Conservation (phyloP, 1,140 invertebrate genomes). For the Acarapis woodi region DNA sequence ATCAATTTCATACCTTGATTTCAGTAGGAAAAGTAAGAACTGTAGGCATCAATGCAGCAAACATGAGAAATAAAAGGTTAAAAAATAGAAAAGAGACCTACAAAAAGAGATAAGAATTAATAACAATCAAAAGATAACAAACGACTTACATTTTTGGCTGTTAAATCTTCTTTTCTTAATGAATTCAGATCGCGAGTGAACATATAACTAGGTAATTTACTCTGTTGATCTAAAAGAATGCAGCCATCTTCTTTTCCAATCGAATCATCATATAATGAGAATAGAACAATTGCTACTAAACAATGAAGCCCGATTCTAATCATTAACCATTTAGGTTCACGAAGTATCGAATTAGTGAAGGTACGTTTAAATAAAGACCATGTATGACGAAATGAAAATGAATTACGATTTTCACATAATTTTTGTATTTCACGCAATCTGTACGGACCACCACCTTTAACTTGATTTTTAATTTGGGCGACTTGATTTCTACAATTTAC, state of each 20-base stretch:
- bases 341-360: not conserved
- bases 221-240: not conserved
- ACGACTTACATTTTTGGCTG: too few species aligned
- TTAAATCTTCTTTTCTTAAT: too few species aligned
- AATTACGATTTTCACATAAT: slow-evolving; percentile 1
- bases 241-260: slow-evolving; percentile 1
- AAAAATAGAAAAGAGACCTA: slow-evolving; percentile 4
- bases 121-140: too few species aligned
- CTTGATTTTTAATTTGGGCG: too few species aligned
- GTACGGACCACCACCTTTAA: not conserved
- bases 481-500: too few species aligned
- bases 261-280: not conserved
- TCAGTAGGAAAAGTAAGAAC: slow-evolving; percentile 11
- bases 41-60: slow-evolving; percentile 1
- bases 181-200: too few species aligned
- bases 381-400: not conserved
- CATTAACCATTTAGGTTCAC: slow-evolving; percentile 1
- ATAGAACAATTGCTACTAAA: slow-evolving; percentile 1
- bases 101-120: too few species aligned
- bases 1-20: too few species aligned
- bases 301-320: slow-evolving; percentile 1
- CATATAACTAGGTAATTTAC: too few species aligned
- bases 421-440: not conserved
- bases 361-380: not conserved
- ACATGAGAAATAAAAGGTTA: slow-evolving; percentile 6